Evolutionary conservation across 2,888 invertebrate species (phyloP), one percentile per base, ranked within the genome.

Genomic region (Pammene aurita): DNA sequence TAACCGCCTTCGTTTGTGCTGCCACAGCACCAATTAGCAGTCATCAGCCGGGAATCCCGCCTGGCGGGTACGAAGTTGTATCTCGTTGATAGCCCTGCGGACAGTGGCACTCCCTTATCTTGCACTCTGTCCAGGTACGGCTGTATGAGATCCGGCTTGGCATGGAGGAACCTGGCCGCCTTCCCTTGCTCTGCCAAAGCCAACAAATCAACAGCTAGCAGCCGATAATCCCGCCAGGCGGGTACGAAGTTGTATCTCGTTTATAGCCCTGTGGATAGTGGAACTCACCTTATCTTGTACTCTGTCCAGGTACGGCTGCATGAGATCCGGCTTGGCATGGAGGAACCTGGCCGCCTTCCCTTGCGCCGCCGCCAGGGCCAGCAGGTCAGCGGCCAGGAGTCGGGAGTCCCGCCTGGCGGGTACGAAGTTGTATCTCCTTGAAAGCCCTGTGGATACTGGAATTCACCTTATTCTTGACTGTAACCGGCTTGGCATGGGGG

Each of bases 241-340:
- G 14, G n/a, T n/a, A n/a, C n/a, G n/a, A n/a, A n/a, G n/a, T n/a
- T n/a, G n/a, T 26, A 26, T 26, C 26, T 26, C 26, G 4, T 26
- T 26, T 2, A 26, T 26, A 26, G 4, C 1, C 26, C 4, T 26
- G 4, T 26, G 26, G 4, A 26, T 26, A 26, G 26, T 26, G 26
- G 26, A 26, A 26, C 1, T 74, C 66, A 96, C 96, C 93, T 97
- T 97, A 83, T 99, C 99, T 1, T 95, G 93, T 89, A 99, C 95
- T 72, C 97, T 94, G 76, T n/a, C n/a, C n/a, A 26, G 26, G 4
- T 26, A 52, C 5, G 5, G 18, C 52, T 52, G 18, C 52, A 52
- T 52, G 18, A 18, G 2, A 2, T 52, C 26, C 6, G 18, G 26
- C 0, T 52, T 52, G 1, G 52, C 52, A 4, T 18, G 26, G 5